Evolutionary conservation across 1,140 invertebrate genomes (phyloP), one percentile per base, ranked within the genome.

Genomic region (Sinella curviseta): DNA sequence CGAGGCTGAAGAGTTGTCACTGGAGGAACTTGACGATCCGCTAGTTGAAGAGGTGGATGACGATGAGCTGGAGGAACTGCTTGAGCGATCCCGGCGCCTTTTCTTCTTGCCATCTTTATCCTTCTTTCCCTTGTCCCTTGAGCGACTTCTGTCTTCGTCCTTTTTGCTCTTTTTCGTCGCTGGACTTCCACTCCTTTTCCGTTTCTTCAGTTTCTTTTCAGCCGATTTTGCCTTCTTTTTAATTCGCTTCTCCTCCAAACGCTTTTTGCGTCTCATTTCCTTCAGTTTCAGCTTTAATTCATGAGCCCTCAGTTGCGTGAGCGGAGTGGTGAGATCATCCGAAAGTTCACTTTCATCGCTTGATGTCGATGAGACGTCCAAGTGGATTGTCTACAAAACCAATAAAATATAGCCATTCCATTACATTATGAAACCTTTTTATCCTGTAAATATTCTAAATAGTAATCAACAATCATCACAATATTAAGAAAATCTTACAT

Each of bases 321-420:
- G 86, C 16, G 95, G 95, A 1, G 95, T 96, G 24, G 80, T 80
- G 0, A 91, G 87, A 86, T 94, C 94, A 78, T 96, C 92, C 1
- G 65, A 70, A 3, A 70, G 26, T 78, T 94, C 91, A 30, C 94
- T 94, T 55, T 90, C 91, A 82, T 96, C 94, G 81, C 95, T 97
- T 83, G 95, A 97, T 20, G 97, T 99, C 84, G 95, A 97, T 84
- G 95, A 97, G 0, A 98, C 95, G 87, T 99, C 97, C 30, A 70
- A 24, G 24, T 70, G 65, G n/a, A 70, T 70, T 70, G 24, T 17
- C 30, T n/a, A 70, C 24, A 31, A 14, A 70, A 70, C 2, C 65
- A n/a, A 70, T 60, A 26, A 26, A 60, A 60, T 60, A 60, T 8
- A 48, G 39, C 17, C 39, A 48, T 8, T 48, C 17, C 17, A 48